A percentile compares a stretch with the other conserved stretches of the same genome.
phyloP scores from a whole-genome alignment of 2,113 vertebrate genomes.

The Microtus ochrogaster region DNA sequence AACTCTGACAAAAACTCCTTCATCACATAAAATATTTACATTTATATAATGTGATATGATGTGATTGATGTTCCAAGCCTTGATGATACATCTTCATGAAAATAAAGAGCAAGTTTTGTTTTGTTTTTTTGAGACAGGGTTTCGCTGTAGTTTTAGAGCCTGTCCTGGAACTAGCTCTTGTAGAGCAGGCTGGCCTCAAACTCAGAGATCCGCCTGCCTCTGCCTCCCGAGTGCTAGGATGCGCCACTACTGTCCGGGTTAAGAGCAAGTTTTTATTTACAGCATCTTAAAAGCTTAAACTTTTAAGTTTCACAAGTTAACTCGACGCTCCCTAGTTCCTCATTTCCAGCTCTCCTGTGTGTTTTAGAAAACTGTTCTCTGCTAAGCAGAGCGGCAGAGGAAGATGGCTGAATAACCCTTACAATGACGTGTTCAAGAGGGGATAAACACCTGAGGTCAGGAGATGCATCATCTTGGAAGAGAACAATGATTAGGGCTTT shows the following conservation, averaged over 20 bases:
- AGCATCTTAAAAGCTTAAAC: not conserved
- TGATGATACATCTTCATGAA: slow-evolving; percentile 54
- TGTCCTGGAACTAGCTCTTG: too few species aligned
- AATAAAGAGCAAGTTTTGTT: slow-evolving; percentile 46
- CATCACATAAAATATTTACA: slow-evolving; percentile 56
- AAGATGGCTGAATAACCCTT: not conserved
- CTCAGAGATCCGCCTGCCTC: too few species aligned
- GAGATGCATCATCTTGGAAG: not conserved
- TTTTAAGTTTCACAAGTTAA: slow-evolving; percentile 65
- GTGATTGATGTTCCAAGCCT: not conserved
- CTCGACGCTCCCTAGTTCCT: slow-evolving; percentile 52
- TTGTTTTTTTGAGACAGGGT: not conserved
- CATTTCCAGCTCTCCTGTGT: slow-evolving; percentile 54
- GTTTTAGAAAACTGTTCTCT: slow-evolving; percentile 58
- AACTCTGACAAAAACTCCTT: slow-evolving; percentile 24
- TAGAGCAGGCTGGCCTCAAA: too few species aligned
- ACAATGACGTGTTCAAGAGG: not conserved
- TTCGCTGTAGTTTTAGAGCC: too few species aligned
- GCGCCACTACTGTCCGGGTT: too few species aligned
- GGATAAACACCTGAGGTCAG: slow-evolving; percentile 52
- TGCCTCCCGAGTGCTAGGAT: too few species aligned
- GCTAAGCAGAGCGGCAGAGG: slow-evolving; percentile 48
- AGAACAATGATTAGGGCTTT: not conserved
- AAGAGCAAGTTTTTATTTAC: not conserved
- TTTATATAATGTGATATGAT: slow-evolving; percentile 57